phyloP scores from a whole-genome alignment of 2,113 vertebrate species.

The Crotalus viridis region DNA sequence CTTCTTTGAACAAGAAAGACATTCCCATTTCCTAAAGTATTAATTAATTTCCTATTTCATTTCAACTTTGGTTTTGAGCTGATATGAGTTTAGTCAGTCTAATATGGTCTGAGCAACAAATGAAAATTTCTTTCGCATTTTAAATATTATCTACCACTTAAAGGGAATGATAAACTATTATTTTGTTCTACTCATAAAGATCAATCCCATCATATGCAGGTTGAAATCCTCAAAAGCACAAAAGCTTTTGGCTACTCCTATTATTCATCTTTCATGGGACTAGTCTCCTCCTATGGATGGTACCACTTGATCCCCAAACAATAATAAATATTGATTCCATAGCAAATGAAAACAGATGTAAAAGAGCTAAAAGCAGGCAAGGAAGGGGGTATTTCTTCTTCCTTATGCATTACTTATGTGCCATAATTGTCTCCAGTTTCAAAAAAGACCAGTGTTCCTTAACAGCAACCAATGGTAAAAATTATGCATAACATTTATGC shows the following conservation, averaged over 20 bases:
- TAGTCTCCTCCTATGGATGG: neutral
- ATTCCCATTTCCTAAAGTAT: neutral
- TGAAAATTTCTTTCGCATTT: neutral
- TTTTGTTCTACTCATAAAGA: neutral
- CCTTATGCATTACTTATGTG: neutral
- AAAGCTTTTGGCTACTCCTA: neutral
- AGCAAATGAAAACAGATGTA: neutral
- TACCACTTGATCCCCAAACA: neutral
- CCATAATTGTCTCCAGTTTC: neutral
- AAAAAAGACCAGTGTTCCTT: neutral
- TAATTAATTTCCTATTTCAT: neutral
- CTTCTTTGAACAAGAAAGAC: neutral
- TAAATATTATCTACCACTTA: neutral
- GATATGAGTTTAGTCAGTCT: neutral
- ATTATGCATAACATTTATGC: neutral
- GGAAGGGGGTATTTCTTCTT: neutral
- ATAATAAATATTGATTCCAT: neutral
- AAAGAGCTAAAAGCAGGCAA: neutral
- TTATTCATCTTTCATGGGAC: neutral
- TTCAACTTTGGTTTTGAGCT: neutral
- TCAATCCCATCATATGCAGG: neutral
- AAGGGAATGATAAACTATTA: neutral
- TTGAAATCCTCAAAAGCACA: neutral
- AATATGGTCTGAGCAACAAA: neutral
- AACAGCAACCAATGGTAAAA: neutral